A percentile compares a stretch with the other conserved stretches of the same genome.
Evolutionary conservation across 1,140 invertebrate species (phyloP).

Genomic region (Apis cerana): DNA sequence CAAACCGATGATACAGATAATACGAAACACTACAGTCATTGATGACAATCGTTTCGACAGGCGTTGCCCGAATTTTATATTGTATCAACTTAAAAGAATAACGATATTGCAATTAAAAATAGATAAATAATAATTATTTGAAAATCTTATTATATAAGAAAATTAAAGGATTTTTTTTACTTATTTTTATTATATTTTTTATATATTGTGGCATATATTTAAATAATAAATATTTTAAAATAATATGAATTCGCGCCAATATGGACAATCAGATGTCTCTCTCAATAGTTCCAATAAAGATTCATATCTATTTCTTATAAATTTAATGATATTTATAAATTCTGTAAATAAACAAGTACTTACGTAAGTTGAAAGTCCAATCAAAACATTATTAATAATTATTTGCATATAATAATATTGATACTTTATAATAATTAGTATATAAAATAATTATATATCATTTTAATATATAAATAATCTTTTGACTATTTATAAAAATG

Average conservation of each 20-base stretch:
- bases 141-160: too few species aligned
- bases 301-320: constrained; percentile 5
- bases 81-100: neutral
- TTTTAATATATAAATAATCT: neutral
- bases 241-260: constrained; percentile 1
- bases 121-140: neutral
- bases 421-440: neutral
- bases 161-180: neutral
- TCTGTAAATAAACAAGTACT: constrained; percentile 22
- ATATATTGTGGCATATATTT: too few species aligned
- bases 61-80: neutral
- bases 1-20: constrained; percentile 53
- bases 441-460: neutral
- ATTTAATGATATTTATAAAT: constrained; percentile 13
- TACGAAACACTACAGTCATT: constrained; percentile 28
- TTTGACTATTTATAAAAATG: constrained; percentile 46
- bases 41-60: constrained; percentile 35
- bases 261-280: neutral
- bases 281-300: neutral
- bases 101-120: too few species aligned
- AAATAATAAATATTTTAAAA: constrained; percentile 12
- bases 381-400: neutral
- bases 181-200: neutral
- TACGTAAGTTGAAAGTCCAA: neutral
- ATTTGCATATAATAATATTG: neutral